phyloP scores from a whole-genome alignment of 2,113 vertebrate species.

The Mus spicilegus region DNA sequence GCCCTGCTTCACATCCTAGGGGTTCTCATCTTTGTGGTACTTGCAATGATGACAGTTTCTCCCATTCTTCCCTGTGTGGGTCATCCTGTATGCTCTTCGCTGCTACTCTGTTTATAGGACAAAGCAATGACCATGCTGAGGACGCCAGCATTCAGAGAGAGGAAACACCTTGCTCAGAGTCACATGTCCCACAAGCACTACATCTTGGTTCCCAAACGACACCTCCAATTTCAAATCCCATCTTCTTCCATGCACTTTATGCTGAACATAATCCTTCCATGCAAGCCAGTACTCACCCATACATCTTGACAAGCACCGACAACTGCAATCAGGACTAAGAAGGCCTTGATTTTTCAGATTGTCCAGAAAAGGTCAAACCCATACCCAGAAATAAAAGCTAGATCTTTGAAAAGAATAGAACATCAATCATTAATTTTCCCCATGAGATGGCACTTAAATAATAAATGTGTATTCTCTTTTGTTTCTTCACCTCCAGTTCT shows the following conservation, averaged over 20 bases:
- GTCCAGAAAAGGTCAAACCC: background rate
- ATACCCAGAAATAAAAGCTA: conserved; percentile 32
- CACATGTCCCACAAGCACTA: conserved; percentile 37
- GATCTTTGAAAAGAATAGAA: conserved; percentile 12
- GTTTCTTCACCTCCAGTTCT: conserved; percentile 47
- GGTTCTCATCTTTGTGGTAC: background rate
- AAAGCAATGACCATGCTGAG: background rate
- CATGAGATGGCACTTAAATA: background rate
- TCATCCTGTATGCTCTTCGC: background rate
- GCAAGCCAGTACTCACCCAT: background rate
- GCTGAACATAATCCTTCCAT: background rate
- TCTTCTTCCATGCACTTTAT: background rate
- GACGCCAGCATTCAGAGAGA: background rate
- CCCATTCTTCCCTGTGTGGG: background rate
- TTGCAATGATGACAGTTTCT: background rate
- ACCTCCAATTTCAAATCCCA: background rate
- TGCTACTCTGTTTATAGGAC: background rate
- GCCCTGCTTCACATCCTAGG: background rate
- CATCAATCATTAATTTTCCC: conserved; percentile 9
- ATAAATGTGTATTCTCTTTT: conserved; percentile 10
- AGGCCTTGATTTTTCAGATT: conserved; percentile 35
- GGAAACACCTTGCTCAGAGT: conserved; percentile 46
- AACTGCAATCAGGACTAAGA: background rate
- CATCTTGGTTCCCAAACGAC: background rate
- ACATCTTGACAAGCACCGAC: background rate